Conservation (phyloP, 2,113 vertebrate species). For the Anhinga anhinga region DNA sequence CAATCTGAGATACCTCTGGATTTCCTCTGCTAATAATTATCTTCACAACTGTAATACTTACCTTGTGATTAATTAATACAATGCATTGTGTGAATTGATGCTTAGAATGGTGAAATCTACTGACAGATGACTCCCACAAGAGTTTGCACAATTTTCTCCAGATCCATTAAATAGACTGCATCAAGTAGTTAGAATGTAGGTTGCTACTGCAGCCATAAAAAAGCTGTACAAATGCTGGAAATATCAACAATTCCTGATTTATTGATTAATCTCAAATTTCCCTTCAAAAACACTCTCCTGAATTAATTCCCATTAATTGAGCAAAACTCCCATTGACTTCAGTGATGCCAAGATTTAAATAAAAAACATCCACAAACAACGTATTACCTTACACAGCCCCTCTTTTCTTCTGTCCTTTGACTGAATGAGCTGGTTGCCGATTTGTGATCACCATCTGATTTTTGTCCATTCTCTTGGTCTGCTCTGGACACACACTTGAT, state of each 20-base stretch:
- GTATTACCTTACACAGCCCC: slow-evolving; percentile 60
- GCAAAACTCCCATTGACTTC: background rate
- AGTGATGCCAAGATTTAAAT: background rate
- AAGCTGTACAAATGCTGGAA: background rate
- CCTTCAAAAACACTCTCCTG: background rate
- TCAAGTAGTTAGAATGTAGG: background rate
- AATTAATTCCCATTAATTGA: background rate
- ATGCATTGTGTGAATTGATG: background rate
- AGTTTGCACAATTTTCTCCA: background rate
- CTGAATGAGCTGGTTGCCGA: background rate
- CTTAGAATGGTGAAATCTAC: background rate
- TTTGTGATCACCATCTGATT: background rate
- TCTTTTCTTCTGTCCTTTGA: slow-evolving; percentile 13
- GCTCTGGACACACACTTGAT: background rate
- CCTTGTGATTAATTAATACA: background rate
- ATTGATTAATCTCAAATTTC: background rate
- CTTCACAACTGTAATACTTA: background rate
- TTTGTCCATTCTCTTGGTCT: background rate
- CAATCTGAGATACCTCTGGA: background rate
- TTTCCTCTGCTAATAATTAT: background rate
- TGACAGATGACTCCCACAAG: background rate
- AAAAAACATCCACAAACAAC: background rate
- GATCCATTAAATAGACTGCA: background rate
- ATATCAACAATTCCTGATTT: background rate
- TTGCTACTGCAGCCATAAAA: background rate